A percentile compares a stretch with the other conserved stretches of the same genome.
These are phyloP conservation scores for Dynastes maya DNA, from an alignment of 2,888 invertebrate genomes.

Conservation along the genomic window DNA sequence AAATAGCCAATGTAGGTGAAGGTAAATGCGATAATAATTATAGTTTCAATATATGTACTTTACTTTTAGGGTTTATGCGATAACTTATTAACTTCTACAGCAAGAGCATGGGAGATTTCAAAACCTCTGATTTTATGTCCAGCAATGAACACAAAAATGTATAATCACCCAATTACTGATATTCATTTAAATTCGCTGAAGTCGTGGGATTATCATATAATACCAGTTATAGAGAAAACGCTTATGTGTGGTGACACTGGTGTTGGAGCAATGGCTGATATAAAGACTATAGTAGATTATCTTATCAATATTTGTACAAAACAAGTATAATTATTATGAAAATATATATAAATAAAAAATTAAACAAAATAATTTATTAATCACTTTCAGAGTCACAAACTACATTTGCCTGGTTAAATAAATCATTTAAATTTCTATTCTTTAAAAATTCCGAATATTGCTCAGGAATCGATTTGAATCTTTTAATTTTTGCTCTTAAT, in stretches of 20 bases:
- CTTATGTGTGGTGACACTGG: conserved; percentile 96
- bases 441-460: conserved; percentile 83
- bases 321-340: too few species aligned
- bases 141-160: conserved; percentile 99
- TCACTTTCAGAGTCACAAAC: conserved; percentile 43
- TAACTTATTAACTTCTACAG: conserved; percentile 92
- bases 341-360: too few species aligned
- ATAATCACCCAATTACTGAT: conserved; percentile 91
- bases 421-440: conserved; percentile 57
- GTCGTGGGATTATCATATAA: conserved; percentile 87
- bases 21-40: neutral
- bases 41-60: neutral
- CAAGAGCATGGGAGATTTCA: conserved; percentile 91
- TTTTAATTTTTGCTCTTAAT: conserved; percentile 81
- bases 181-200: conserved; percentile 82
- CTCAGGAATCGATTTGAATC: conserved; percentile 87
- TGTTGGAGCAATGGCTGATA: conserved; percentile 96
- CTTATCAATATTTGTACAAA: conserved; percentile 51
- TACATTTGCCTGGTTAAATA: conserved; percentile 3
- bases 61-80: conserved; percentile 86
- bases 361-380: conserved; percentile 35
- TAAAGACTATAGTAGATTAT: conserved; percentile 79
- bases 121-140: conserved; percentile 95
- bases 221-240: conserved; percentile 89
- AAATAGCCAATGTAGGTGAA: conserved; percentile 85